Conservation (phyloP, 2,888 invertebrate species). For the Crocallis elinguaria region DNA sequence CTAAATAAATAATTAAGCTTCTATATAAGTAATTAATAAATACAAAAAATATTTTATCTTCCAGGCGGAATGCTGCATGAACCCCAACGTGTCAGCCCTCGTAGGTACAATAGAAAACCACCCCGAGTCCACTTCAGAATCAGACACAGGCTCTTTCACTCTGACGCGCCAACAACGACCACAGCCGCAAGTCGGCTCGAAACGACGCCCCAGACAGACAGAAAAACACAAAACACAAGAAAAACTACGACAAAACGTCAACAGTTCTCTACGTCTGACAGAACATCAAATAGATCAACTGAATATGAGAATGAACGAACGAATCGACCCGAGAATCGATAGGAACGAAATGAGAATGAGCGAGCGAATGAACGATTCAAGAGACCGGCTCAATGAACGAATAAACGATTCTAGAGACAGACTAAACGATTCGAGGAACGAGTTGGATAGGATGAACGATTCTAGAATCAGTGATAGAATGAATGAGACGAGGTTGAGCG, state of each 20-base stretch:
- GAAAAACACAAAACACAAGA: conserved; percentile 70
- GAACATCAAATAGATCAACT: conserved; percentile 56
- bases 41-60: conserved; percentile 25
- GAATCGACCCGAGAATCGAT: conserved; percentile 31
- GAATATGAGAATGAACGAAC: conserved; percentile 54
- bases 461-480: conserved; percentile 59
- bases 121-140: conserved; percentile 78
- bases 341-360: conserved; percentile 24
- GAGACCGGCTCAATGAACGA: conserved; percentile 33
- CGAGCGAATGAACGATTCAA: conserved; percentile 30
- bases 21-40: too few relatives aligned
- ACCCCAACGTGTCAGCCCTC: conserved; percentile 73
- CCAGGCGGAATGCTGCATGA: conserved; percentile 80
- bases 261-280: conserved; percentile 47
- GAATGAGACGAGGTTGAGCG: conserved; percentile 59
- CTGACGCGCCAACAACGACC: conserved; percentile 74
- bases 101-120: conserved; percentile 81
- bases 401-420: conserved; percentile 45
- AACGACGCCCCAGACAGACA: conserved; percentile 63
- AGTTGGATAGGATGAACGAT: conserved; percentile 50
- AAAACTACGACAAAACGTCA: conserved; percentile 53
- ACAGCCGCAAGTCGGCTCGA: conserved; percentile 74
- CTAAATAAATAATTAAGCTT: too few relatives aligned
- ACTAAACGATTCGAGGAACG: conserved; percentile 41
- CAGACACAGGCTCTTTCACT: conserved; percentile 77